phyloP scores from a whole-genome alignment of 2,797 vertebrate genomes.

The Sebastes taczanowskii region DNA sequence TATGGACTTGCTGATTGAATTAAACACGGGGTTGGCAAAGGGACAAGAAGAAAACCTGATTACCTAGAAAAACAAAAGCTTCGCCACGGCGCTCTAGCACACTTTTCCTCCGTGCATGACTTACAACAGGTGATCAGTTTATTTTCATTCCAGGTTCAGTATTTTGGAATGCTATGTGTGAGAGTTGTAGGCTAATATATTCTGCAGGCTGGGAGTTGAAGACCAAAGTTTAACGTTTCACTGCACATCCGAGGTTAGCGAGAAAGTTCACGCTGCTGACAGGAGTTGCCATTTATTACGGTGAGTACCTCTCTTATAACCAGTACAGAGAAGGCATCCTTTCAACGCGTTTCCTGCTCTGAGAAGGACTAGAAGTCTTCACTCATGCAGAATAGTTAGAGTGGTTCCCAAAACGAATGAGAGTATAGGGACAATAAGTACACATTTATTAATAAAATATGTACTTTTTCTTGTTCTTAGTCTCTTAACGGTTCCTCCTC shows the following conservation, averaged over 20 bases:
- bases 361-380: conserved; percentile 57
- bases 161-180: conserved; percentile 38
- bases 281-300: conserved; percentile 75
- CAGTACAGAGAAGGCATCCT: conserved; percentile 67
- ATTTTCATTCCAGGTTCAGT: conserved; percentile 39
- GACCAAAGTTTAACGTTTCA: conserved; percentile 63
- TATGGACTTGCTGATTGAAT: conserved; percentile 64
- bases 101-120: conserved; percentile 20
- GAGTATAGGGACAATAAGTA: neutral
- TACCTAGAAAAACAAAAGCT: conserved; percentile 39
- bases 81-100: neutral
- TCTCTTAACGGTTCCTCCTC: neutral
- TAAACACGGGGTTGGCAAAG: conserved; percentile 46
- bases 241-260: conserved; percentile 58
- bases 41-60: conserved; percentile 35
- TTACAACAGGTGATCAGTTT: conserved; percentile 44
- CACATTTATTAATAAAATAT: neutral
- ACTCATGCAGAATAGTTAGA: conserved; percentile 51
- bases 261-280: conserved; percentile 74
- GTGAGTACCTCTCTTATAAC: conserved; percentile 54
- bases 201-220: conserved; percentile 37
- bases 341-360: conserved; percentile 67
- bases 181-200: conserved; percentile 61
- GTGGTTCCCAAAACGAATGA: neutral
- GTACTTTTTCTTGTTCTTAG: neutral